Evolutionary conservation across 2,113 vertebrate genomes (phyloP).

Genomic region (Macaca nemestrina): DNA sequence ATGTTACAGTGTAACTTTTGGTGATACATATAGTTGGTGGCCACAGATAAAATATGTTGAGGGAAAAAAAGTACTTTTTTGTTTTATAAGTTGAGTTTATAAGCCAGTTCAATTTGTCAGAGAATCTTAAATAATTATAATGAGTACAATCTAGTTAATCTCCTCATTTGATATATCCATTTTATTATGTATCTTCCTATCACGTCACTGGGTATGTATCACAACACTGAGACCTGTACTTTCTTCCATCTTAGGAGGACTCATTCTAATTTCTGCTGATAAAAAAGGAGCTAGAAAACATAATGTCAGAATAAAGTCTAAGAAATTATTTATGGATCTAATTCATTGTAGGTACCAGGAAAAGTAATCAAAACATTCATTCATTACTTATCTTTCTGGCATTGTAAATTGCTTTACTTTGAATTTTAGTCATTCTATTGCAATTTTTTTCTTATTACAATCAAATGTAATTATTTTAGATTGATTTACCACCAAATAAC

Average conservation of each 20-base stretch:
- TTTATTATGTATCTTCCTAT: background rate
- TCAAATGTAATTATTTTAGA: background rate
- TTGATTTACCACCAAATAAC: background rate
- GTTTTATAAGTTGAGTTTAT: background rate
- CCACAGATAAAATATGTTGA: background rate
- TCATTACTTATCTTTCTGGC: background rate
- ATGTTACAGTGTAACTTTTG: background rate
- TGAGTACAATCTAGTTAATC: background rate
- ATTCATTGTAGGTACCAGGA: background rate
- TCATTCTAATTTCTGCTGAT: background rate
- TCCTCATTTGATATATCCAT: background rate
- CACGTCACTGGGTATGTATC: background rate
- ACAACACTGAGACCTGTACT: background rate
- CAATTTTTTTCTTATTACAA: background rate
- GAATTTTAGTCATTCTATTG: background rate
- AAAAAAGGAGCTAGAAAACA: background rate
- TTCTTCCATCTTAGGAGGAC: background rate
- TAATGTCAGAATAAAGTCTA: background rate
- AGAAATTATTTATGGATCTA: background rate
- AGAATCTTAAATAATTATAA: background rate
- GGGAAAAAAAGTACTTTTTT: background rate
- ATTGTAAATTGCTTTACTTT: background rate
- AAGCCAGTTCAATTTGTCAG: background rate
- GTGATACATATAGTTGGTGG: background rate
- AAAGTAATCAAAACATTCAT: background rate